Evolutionary conservation across 2,797 vertebrate genomes (phyloP).

Genomic region (Mus spretus): DNA sequence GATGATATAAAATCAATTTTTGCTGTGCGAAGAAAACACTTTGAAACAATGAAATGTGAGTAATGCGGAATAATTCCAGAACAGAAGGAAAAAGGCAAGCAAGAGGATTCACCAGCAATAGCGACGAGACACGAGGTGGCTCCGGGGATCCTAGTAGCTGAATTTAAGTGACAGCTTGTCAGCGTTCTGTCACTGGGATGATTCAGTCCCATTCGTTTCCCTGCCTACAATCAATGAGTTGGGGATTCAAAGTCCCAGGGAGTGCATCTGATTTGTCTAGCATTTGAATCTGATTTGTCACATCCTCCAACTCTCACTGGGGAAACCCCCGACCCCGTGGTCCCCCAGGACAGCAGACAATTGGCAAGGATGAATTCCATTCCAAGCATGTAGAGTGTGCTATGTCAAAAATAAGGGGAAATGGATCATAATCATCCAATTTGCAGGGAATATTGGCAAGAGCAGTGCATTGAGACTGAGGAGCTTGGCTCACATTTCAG

Average conservation of each 20-base stretch:
- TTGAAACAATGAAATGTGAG: neutral
- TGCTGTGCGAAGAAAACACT: neutral
- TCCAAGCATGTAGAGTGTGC: neutral
- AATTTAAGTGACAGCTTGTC: neutral
- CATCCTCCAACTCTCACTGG: neutral
- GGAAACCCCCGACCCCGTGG: neutral
- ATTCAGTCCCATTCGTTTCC: neutral
- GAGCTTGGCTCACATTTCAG: slow-evolving; percentile 13
- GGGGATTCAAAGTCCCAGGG: neutral
- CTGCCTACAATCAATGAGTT: neutral
- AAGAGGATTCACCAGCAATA: neutral
- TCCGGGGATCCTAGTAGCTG: neutral
- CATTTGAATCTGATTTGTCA: slow-evolving; percentile 32
- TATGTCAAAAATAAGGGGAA: slow-evolving; percentile 48
- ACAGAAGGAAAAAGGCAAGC: slow-evolving; percentile 11
- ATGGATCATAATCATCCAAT: neutral
- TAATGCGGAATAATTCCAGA: neutral
- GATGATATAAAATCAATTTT: slow-evolving; percentile 44
- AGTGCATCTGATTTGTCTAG: slow-evolving; percentile 14
- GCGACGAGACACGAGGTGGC: neutral
- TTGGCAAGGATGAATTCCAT: neutral
- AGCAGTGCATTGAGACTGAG: neutral
- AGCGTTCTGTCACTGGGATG: rapidly evolving
- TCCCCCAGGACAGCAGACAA: neutral
- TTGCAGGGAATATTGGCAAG: slow-evolving; percentile 24